Conservation (phyloP, 1,140 invertebrate species). For the Nasonia giraulti region DNA sequence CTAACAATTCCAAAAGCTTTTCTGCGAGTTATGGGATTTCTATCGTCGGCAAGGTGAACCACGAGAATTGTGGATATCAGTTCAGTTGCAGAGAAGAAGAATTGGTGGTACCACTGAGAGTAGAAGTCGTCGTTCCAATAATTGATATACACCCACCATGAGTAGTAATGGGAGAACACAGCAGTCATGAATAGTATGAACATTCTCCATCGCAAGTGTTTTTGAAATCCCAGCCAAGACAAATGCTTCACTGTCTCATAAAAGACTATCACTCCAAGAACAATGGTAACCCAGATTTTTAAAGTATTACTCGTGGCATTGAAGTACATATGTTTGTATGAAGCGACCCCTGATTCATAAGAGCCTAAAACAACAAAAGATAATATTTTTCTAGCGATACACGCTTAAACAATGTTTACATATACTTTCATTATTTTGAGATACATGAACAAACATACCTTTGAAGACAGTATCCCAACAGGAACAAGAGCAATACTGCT, state of each 20-base stretch:
- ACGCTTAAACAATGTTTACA: neutral
- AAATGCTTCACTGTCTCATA: conserved; percentile 84
- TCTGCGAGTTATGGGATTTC: conserved; percentile 76
- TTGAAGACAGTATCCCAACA: conserved; percentile 90
- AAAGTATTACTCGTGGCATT: conserved; percentile 84
- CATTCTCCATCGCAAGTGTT: conserved; percentile 81
- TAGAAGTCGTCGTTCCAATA: conserved; percentile 91
- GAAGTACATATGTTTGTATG: conserved; percentile 90
- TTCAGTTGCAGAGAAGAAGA: conserved; percentile 86
- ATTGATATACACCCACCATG: conserved; percentile 89
- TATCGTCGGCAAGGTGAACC: conserved; percentile 77
- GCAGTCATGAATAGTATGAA: conserved; percentile 81
- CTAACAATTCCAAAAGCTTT: conserved; percentile 79
- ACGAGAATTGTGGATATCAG: conserved; percentile 81
- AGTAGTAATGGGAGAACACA: conserved; percentile 88
- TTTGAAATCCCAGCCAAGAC: conserved; percentile 75
- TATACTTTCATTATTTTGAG: no score
- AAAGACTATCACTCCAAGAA: conserved; percentile 79
- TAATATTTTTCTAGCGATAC: no score
- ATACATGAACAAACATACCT: conserved; percentile 71
- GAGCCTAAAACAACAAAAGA: conserved; percentile 75
- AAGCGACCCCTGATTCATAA: conserved; percentile 84
- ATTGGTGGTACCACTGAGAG: conserved; percentile 84
- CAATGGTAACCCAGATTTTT: conserved; percentile 85
- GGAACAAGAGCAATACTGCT: conserved; percentile 82